A percentile compares a stretch with the other conserved stretches of the same genome.
Evolutionary conservation across 1,140 invertebrate species (phyloP).

Genomic region (Caenorhabditis briggsae): DNA sequence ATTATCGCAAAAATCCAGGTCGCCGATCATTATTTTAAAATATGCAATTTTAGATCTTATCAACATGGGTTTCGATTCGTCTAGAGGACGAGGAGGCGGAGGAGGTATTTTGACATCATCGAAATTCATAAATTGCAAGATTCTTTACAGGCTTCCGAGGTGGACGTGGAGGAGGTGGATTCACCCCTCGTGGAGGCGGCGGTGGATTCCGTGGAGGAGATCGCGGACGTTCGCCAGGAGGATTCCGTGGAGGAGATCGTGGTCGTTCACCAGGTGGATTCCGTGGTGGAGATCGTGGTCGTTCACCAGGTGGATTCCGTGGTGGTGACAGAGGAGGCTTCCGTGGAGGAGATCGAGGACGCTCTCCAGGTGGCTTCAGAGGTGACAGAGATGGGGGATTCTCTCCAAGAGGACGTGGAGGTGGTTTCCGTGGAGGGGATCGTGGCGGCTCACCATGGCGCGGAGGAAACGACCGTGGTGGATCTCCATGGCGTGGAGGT

Average conservation of each 20-base stretch:
- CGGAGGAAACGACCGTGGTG: conserved; percentile 47
- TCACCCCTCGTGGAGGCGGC: neutral
- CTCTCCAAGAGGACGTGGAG: conserved; percentile 32
- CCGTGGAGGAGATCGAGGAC: neutral
- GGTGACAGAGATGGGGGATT: neutral
- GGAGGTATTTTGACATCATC: neutral
- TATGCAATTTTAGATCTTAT: conserved; percentile 11
- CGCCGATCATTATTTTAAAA: neutral
- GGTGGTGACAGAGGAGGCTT: neutral
- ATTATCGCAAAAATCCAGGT: too few species aligned
- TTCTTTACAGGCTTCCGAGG: conserved; percentile 3
- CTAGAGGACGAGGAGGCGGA: conserved; percentile 39
- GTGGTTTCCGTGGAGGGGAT: conserved; percentile 27
- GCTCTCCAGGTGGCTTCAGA: neutral
- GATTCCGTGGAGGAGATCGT: conserved; percentile 27
- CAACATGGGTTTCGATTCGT: conserved; percentile 45
- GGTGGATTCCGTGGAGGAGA: conserved; percentile 44
- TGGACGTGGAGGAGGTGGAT: conserved; percentile 14
- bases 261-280: conserved; percentile 39
- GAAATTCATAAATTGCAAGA: neutral
- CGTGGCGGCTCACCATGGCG: conserved; percentile 1
- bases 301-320: conserved; percentile 17
- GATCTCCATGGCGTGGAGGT: conserved; percentile 30
- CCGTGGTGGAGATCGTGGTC: conserved; percentile 28
- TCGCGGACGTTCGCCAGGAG: conserved; percentile 30